These are phyloP conservation scores for Sphaeramia orbicularis DNA, from an alignment of 2,797 vertebrate species.

Conservation along the genomic window DNA sequence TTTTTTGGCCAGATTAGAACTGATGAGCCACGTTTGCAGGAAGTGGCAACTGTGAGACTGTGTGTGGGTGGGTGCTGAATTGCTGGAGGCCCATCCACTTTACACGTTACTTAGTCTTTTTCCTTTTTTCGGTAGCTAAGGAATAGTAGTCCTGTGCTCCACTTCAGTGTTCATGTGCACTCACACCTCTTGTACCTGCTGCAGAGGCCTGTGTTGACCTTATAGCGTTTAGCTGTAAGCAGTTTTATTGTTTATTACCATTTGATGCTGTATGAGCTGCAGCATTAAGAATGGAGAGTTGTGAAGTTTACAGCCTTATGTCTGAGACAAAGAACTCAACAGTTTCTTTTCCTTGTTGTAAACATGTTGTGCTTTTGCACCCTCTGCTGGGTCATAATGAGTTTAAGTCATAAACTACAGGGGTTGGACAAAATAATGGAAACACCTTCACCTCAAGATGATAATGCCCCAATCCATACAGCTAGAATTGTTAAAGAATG, in stretches of 20 bases:
- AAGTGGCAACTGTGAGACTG: slow-evolving; percentile 37
- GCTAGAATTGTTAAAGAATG: no score
- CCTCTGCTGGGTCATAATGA: slow-evolving; percentile 38
- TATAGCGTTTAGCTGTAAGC: neutral
- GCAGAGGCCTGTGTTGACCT: neutral
- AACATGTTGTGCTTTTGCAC: slow-evolving; percentile 23
- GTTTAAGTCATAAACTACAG: neutral
- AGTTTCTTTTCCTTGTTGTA: slow-evolving; percentile 1
- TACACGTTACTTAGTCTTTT: slow-evolving; percentile 20
- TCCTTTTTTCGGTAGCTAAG: slow-evolving; percentile 21
- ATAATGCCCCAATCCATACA: no score
- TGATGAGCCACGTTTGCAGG: slow-evolving; percentile 42
- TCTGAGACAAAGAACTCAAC: neutral
- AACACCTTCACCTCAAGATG: no score
- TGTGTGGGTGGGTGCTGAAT: slow-evolving; percentile 48
- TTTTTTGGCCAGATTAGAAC: slow-evolving; percentile 32
- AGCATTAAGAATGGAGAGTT: neutral
- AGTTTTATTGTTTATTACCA: neutral
- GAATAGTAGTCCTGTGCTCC: slow-evolving; percentile 17
- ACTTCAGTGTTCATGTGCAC: slow-evolving; percentile 14
- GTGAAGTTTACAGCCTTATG: neutral
- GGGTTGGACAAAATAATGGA: no score
- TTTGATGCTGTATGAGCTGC: neutral
- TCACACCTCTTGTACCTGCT: neutral
- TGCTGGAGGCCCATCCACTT: slow-evolving; percentile 40